Conservation (phyloP, 2,888 invertebrate species). For the Onchidella celtica region DNA sequence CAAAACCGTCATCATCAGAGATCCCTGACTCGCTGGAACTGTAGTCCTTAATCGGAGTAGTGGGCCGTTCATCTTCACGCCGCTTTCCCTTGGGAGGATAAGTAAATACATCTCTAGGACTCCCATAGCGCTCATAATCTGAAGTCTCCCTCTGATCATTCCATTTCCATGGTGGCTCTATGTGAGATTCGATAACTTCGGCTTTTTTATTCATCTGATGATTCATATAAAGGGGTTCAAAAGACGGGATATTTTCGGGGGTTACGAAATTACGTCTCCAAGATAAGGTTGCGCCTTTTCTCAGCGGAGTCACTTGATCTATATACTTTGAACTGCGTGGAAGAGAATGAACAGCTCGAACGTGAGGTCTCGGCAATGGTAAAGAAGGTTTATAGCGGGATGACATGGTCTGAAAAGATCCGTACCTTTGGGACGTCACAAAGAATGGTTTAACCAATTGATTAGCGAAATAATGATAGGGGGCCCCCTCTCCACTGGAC, state of each 20-base stretch:
- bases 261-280: not conserved
- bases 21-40: slow-evolving; percentile 59
- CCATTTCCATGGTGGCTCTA: not conserved
- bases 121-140: not conserved
- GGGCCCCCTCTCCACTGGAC: not conserved
- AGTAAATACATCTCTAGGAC: not conserved
- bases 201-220: not conserved
- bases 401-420: slow-evolving; percentile 35
- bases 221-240: not conserved
- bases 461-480: slow-evolving; percentile 42
- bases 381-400: slow-evolving; percentile 1
- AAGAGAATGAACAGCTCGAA: not conserved
- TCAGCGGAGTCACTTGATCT: not conserved
- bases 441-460: slow-evolving; percentile 43
- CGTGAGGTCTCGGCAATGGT: slow-evolving; percentile 12
- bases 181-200: not conserved
- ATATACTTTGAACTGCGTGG: slow-evolving; percentile 12
- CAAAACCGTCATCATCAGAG: slow-evolving; percentile 45
- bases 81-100: not conserved
- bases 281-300: not conserved
- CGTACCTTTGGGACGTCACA: slow-evolving; percentile 41
- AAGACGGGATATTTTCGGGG: not conserved
- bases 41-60: slow-evolving; percentile 53
- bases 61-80: slow-evolving; percentile 7
- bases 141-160: not conserved